phyloP scores from a whole-genome alignment of 2,797 vertebrate species.

The Periparus ater region DNA sequence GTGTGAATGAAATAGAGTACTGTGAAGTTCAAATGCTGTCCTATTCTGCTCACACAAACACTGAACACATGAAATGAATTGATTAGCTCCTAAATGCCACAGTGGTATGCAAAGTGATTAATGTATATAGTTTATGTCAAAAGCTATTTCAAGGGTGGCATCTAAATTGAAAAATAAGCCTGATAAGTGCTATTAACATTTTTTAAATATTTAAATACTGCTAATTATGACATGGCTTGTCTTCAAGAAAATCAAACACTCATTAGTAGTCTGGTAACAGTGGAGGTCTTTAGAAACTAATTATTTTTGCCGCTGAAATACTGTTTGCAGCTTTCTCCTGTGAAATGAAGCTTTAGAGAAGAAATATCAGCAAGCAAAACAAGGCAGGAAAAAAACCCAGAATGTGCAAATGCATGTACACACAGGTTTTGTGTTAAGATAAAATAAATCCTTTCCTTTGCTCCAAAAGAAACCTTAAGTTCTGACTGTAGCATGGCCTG shows the following conservation, averaged over 20 bases:
- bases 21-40: background rate
- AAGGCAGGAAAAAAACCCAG: background rate
- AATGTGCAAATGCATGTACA: background rate
- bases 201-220: background rate
- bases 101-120: background rate
- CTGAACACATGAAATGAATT: background rate
- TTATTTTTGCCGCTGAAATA: background rate
- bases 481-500: background rate
- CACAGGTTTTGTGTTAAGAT: background rate
- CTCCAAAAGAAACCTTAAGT: background rate
- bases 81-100: background rate
- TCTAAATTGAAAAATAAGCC: background rate
- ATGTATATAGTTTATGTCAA: background rate
- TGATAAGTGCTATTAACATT: background rate
- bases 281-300: background rate
- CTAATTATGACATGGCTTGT: background rate
- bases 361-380: background rate
- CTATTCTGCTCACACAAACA: background rate
- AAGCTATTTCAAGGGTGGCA: background rate
- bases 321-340: background rate
- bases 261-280: background rate
- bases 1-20: background rate
- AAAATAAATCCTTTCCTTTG: background rate
- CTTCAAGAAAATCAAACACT: background rate
- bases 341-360: background rate